phyloP scores from a whole-genome alignment of 2,797 vertebrate genomes.

The Austrolebias charrua region DNA sequence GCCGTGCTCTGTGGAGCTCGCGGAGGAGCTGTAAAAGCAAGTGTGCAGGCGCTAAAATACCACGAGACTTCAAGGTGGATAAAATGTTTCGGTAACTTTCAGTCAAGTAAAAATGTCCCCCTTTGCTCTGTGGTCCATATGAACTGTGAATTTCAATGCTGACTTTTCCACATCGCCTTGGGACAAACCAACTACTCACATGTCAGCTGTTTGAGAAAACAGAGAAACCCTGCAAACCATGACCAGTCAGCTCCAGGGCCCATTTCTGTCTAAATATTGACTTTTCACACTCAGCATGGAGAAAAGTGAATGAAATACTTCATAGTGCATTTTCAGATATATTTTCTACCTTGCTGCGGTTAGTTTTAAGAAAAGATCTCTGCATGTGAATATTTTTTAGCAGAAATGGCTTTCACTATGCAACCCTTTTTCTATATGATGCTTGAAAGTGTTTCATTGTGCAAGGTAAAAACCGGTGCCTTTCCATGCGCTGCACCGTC shows the following conservation, averaged over 20 bases:
- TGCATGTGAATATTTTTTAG: background rate
- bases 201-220: conserved; percentile 49
- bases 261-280: conserved; percentile 66
- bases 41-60: conserved; percentile 30
- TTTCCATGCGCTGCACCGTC: too few species aligned
- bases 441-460: too few species aligned
- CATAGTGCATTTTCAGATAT: conserved; percentile 25
- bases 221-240: conserved; percentile 42
- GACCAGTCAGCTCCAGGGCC: conserved; percentile 30
- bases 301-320: conserved; percentile 61
- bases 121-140: conserved; percentile 5
- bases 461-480: too few species aligned
- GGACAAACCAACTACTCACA: conserved; percentile 41
- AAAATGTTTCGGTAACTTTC: conserved; percentile 37
- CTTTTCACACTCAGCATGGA: conserved; percentile 52
- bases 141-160: conserved; percentile 30
- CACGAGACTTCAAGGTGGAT: conserved; percentile 30
- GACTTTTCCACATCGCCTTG: conserved; percentile 46
- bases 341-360: background rate
- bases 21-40: conserved; percentile 49
- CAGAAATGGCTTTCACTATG: background rate
- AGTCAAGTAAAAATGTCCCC: conserved; percentile 7
- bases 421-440: background rate
- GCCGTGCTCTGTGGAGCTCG: conserved; percentile 42
- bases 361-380: background rate